Base-by-base conservation (phyloP, 2,888 invertebrate genomes). In the Orthosia gothica region DNA sequence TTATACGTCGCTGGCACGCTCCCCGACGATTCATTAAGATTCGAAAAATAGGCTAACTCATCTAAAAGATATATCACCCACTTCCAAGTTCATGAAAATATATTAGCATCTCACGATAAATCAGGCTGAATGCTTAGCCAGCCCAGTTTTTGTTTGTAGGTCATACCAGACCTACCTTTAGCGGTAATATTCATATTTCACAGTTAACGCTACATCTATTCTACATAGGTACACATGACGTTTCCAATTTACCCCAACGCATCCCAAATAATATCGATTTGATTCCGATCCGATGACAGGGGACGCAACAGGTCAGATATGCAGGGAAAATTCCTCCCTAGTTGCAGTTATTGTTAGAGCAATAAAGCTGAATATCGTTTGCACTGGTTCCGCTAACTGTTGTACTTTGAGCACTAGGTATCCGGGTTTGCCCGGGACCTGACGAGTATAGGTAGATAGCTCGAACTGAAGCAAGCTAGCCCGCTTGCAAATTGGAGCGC, bases 351-450 rank as follows among this genome's bases (percentile, higher is more conserved):
- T 89, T 83, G 78, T 77, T 64, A 55, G 7, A 61, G 85, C 54
- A 76, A 81, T 91, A 94, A 90, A 89, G 93, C 88, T 84, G 74
- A 91, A 85, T 84, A 89, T 94, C 82, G 89, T 81, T 80, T 88
- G 89, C 74, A 69, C 71, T 70, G 73, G 78, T 73, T 82, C 74
- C 75, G 78, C 54, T 54, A 74, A 84, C 71, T 87, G 87, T 88
- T 90, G 87, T 89, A 88, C 88, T 88, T 83, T 67, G 80, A 76
- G 84, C 71, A 82, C 87, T 89, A 91, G 89, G 90, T 90, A 94
- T 93, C 91, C 93, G 92, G 93, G 93, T 93, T 92, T 92, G 90
- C 94, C 94, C 94, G 94, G 95, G 91, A 84, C 87, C 87, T 92
- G 89, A 86, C 88, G 93, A 95, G 88, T 9, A 40, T 40, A 91